These are phyloP conservation scores for Rhopalosiphum nymphaeae DNA, from an alignment of 2,888 invertebrate genomes.

Conservation along the genomic window DNA sequence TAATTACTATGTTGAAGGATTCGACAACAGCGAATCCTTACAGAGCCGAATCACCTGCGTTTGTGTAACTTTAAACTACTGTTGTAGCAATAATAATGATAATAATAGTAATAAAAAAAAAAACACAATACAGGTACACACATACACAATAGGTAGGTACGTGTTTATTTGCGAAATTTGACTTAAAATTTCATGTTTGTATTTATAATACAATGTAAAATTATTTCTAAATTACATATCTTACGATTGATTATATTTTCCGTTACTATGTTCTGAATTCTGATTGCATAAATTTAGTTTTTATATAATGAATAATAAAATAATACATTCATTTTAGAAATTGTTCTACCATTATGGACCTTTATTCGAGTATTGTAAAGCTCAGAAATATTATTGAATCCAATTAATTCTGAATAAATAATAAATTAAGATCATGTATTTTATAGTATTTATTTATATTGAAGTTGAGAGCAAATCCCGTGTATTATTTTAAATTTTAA, in stretches of 20 bases:
- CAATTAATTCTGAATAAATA: background rate
- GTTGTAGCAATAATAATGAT: conserved; percentile 25
- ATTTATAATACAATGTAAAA: background rate
- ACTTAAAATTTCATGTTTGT: conserved; percentile 42
- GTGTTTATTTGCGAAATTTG: conserved; percentile 32
- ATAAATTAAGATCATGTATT: background rate
- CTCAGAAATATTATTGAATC: background rate
- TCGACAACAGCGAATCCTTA: conserved; percentile 30
- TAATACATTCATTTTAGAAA: background rate
- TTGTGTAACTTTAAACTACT: conserved; percentile 18
- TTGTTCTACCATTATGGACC: background rate
- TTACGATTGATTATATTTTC: background rate
- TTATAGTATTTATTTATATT: background rate
- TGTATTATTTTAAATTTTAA: background rate
- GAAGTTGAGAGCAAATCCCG: rapidly evolving
- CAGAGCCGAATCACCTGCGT: conserved; percentile 20
- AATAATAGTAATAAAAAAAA: background rate
- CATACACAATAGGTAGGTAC: background rate
- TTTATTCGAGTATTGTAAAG: background rate
- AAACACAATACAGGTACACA: background rate
- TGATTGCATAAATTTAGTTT: background rate
- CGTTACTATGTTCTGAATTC: background rate
- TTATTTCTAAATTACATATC: background rate
- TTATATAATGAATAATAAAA: background rate
- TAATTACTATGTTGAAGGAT: background rate